A percentile compares a stretch with the other conserved stretches of the same genome.
These are phyloP conservation scores for Antitype chi DNA, from an alignment of 2,888 invertebrate species.

Conservation along the genomic window DNA sequence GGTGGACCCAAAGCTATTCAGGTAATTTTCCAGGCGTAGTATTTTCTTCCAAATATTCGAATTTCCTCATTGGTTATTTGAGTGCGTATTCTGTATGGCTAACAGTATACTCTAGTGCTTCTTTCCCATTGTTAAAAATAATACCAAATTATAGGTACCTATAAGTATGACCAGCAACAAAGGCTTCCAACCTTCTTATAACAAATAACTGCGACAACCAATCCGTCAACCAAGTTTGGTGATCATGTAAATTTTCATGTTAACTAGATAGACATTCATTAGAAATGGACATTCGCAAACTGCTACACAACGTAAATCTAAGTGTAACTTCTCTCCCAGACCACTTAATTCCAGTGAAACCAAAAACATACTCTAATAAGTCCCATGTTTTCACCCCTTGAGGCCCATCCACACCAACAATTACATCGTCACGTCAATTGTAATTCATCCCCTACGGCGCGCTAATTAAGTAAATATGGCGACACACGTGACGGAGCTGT, in stretches of 20 bases:
- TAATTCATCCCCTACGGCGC: conserved; percentile 54
- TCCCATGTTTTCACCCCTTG: conserved; percentile 6
- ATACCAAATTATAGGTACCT: not conserved
- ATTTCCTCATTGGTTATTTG: not conserved
- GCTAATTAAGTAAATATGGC: conserved; percentile 61
- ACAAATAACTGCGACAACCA: not conserved
- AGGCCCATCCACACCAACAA: conserved; percentile 19
- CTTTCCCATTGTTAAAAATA: not conserved
- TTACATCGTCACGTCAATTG: conserved; percentile 42
- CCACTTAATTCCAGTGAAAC: conserved; percentile 23
- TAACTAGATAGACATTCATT: not conserved
- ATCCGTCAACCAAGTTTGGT: not conserved
- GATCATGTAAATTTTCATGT: not conserved
- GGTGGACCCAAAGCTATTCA: conserved; percentile 3
- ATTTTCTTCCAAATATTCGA: not conserved
- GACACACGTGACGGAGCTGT: conserved; percentile 43
- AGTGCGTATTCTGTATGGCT: not conserved
- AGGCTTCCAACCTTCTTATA: not conserved
- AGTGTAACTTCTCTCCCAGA: not conserved
- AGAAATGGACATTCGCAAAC: not conserved
- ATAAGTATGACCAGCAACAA: not conserved
- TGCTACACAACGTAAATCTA: not conserved
- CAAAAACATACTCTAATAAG: conserved; percentile 27
- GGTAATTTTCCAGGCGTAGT: not conserved
- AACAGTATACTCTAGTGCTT: no score